Evolutionary conservation across 2,888 invertebrate species (phyloP), one percentile per base, ranked within the genome.

Genomic region (Plebejus melissa): DNA sequence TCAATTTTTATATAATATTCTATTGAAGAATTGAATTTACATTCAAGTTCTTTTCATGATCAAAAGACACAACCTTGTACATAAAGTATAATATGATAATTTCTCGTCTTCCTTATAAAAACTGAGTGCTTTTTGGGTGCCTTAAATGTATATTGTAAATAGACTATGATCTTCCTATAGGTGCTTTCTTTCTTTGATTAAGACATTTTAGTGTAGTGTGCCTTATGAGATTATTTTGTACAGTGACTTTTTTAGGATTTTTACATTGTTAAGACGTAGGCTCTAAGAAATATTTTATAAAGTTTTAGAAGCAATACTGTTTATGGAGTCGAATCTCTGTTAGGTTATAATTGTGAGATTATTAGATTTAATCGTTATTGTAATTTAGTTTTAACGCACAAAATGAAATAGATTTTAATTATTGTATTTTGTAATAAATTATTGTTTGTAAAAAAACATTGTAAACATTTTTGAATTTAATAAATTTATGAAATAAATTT

Each of bases 401-500:
- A 91, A 82, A 82, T 86, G 84, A 85, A 85, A 84, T 84, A 84
- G 83, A 86, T 82, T 79, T 81, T 81, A 81, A 83, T 82, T 79
- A 80, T 79, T 87, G 86, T 91, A 90, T 84, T 87, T 86, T 89
- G 87, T 90, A 90, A 87, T 92, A 93, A 92, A 91, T 92, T 92
- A 93, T 92, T 93, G 87, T 91, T 88, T 90, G 86, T 84, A 83
- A 83, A 84, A 81, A 83, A 82, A 82, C 82, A 85, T 86, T 80
- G 83, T 85, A 87, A 87, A 82, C 88, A 87, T 88, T 88, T 78
- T 76, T 74, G 75, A 88, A 87, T 87, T 86, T 88, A 88, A 88
- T 87, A 83, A 89, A 88, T 87, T 84, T 88, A 89, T 88, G 82
- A 85, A 92, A 88, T 89, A 89, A 88, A 90, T 83, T 83, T 65